These are phyloP conservation scores for Drosophila cyrtoloma DNA, from an alignment of 2,888 invertebrate genomes.

Conservation along the genomic window DNA sequence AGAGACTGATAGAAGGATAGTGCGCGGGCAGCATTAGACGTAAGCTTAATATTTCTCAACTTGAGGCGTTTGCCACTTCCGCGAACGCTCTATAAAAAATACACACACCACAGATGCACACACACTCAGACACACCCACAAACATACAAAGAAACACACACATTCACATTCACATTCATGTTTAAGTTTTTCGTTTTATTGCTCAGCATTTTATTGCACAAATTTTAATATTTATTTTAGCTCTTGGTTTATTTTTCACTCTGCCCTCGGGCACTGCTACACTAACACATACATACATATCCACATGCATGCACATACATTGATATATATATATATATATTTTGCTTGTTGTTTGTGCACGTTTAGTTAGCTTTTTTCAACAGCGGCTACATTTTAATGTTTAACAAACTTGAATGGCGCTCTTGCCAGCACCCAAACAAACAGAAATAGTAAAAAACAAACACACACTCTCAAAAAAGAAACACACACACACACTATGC, in stretches of 20 bases:
- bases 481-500: slow-evolving; percentile 5
- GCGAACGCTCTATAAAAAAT: slow-evolving; percentile 56
- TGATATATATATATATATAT: neutral
- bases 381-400: slow-evolving; percentile 65
- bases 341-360: slow-evolving; percentile 35
- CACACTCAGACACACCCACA: slow-evolving; percentile 2
- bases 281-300: slow-evolving; percentile 10
- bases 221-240: slow-evolving; percentile 78
- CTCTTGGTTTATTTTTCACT: slow-evolving; percentile 63
- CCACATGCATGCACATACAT: slow-evolving; percentile 5
- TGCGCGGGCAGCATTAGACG: slow-evolving; percentile 21
- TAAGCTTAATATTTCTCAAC: slow-evolving; percentile 59
- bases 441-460: slow-evolving; percentile 26
- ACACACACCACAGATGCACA: slow-evolving; percentile 35
- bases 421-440: slow-evolving; percentile 46
- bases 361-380: slow-evolving; percentile 63
- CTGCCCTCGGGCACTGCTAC: slow-evolving; percentile 37
- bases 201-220: slow-evolving; percentile 68
- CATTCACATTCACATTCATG: slow-evolving; percentile 27
- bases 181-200: slow-evolving; percentile 60
- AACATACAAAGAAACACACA: slow-evolving; percentile 1
- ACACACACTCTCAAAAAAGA: neutral
- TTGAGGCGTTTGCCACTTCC: slow-evolving; percentile 74
- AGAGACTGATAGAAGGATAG: slow-evolving; percentile 5
- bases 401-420: slow-evolving; percentile 67